Evolutionary conservation across 2,888 invertebrate genomes (phyloP), one percentile per base, ranked within the genome.

Genomic region (Thumatha senex): DNA sequence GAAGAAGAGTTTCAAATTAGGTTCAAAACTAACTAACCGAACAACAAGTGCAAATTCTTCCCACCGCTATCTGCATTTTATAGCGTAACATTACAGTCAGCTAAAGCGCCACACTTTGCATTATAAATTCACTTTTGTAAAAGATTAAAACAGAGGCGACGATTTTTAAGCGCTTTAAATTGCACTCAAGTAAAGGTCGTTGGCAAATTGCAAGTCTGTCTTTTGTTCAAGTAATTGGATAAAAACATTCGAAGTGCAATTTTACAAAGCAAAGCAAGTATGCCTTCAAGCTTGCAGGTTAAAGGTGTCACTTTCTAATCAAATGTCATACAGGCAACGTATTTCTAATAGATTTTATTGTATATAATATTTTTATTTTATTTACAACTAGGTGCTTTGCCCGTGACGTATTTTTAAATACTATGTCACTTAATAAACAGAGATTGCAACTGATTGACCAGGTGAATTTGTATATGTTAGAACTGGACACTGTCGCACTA

Each of bases 41-140:
- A 40, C 13, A 31, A 57, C 35, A 43, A 29, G 18, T 40, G 47
- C 40, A n/a, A 40, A 65, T 61, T 40, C 46, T 40, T 45, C 36
- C 44, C 39, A 24, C 18, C 39, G 46, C 47, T 54, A 55, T 55
- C 59, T 63, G 63, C 67, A 63, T 56, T 66, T 66, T 59, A 63
- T 63, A 54, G 67, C 44, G 36, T 46, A 50, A 51, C 55, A 58
- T 67, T 57, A 67, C 41, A 43, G 30, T 63, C 48, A 46, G 56
- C 67, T 56, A 63, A 46, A 54, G 58, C 40, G 53, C 59, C 63
- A 55, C 54, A 54, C 51, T 63, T 62, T 62, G 45, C 54, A 63
- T 66, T 58, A 56, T 58, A 56, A 51, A 66, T 62, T 55, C 59
- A 61, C 52, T 54, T 62, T 58, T 35, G 36, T 47, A 61, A 65